These are phyloP conservation scores for Harpagifer antarcticus DNA, from an alignment of 2,797 vertebrate genomes.

Conservation along the genomic window DNA sequence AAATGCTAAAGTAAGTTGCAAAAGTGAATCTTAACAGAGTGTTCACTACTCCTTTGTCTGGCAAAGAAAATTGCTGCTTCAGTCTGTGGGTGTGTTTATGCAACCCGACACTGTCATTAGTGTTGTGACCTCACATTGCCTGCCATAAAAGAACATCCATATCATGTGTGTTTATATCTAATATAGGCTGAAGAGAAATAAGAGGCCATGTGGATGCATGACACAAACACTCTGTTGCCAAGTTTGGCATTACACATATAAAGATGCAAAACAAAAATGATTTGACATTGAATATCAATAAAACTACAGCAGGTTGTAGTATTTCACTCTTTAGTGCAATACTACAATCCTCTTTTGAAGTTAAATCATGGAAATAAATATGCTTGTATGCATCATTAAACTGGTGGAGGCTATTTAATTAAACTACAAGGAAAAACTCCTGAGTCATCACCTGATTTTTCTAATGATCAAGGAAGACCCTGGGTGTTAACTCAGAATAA, in stretches of 20 bases:
- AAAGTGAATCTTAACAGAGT: slow-evolving; percentile 71
- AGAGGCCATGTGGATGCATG: slow-evolving; percentile 22
- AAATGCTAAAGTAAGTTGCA: slow-evolving; percentile 58
- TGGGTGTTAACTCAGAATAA: not conserved
- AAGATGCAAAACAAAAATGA: slow-evolving; percentile 21
- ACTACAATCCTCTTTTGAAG: not conserved
- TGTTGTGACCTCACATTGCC: slow-evolving; percentile 82
- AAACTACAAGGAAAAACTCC: not conserved
- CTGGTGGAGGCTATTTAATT: not conserved
- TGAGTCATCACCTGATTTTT: not conserved
- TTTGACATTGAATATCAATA: slow-evolving; percentile 19
- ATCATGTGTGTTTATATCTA: slow-evolving; percentile 78
- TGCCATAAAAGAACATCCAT: slow-evolving; percentile 76
- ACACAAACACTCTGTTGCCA: slow-evolving; percentile 20
- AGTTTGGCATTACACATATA: slow-evolving; percentile 23
- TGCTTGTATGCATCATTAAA: slow-evolving; percentile 4
- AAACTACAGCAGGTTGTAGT: not conserved
- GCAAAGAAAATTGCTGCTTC: slow-evolving; percentile 85
- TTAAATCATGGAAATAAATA: not conserved
- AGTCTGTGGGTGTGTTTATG: slow-evolving; percentile 87
- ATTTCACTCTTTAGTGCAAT: not conserved
- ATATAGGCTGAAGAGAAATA: slow-evolving; percentile 65
- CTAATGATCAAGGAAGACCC: not conserved
- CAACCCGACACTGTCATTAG: slow-evolving; percentile 86
- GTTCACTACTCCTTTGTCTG: slow-evolving; percentile 73